phyloP scores from a whole-genome alignment of 2,797 vertebrate species.

The Fratercula arctica region DNA sequence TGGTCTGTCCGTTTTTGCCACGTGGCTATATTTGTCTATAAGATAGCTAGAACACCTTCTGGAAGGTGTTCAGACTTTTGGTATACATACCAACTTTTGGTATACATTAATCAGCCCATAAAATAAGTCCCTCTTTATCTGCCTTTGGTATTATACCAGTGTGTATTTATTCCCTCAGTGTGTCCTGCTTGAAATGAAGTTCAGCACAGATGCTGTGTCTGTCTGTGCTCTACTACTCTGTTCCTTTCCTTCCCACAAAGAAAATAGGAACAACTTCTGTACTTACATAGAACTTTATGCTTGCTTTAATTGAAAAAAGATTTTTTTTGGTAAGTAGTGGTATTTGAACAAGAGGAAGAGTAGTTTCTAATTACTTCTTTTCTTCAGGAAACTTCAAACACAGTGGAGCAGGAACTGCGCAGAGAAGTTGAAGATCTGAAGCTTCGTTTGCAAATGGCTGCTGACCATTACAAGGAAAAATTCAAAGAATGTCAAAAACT shows the following conservation, averaged over 20 bases:
- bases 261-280: neutral
- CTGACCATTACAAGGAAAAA: constrained; percentile 98
- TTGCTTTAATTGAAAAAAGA: neutral
- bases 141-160: neutral
- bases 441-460: constrained; percentile 97
- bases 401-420: constrained; percentile 87
- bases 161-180: neutral
- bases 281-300: neutral
- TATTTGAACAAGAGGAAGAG: neutral
- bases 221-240: neutral
- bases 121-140: neutral
- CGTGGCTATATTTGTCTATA: neutral
- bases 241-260: neutral
- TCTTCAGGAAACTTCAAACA: constrained; percentile 68
- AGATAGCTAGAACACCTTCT: neutral
- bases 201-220: neutral
- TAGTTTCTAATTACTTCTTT: neutral
- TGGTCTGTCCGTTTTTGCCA: neutral
- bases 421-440: constrained; percentile 97
- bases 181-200: neutral
- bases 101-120: neutral
- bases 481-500: constrained; percentile 97
- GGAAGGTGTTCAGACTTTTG: neutral
- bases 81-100: neutral
- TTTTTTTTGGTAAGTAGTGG: neutral